Conservation (phyloP, 2,888 invertebrate species). For the Drosophila austrosaltans region DNA sequence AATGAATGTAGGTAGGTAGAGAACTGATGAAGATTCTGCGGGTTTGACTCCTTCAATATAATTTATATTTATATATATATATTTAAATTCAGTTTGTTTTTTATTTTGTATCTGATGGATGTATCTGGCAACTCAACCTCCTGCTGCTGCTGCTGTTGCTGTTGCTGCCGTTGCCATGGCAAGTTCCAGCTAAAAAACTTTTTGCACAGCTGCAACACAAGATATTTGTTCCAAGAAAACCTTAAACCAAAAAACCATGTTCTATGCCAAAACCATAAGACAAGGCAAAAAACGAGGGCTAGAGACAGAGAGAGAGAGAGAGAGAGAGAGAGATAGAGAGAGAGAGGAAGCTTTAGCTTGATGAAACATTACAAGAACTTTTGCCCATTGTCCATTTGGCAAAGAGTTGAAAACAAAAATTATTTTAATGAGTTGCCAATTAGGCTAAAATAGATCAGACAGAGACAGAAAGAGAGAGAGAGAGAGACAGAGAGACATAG, state of each 20-base stretch:
- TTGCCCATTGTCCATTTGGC: constrained; percentile 58
- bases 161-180: constrained; percentile 36
- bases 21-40: not conserved
- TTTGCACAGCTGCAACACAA: constrained; percentile 44
- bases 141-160: constrained; percentile 55
- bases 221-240: constrained; percentile 62
- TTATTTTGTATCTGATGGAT: constrained; percentile 73
- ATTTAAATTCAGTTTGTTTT: constrained; percentile 1
- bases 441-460: constrained; percentile 60
- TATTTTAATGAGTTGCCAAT: constrained; percentile 78
- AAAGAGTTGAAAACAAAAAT: constrained; percentile 52
- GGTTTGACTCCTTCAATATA: constrained; percentile 4
- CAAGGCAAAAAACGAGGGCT: constrained; percentile 35
- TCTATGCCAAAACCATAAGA: constrained; percentile 62
- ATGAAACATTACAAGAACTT: constrained; percentile 6
- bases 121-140: constrained; percentile 58
- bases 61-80: not conserved
- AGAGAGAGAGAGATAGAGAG: not conserved
- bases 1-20: not conserved
- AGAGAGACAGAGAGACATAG: not conserved
- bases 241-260: constrained; percentile 58
- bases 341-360: too few species aligned
- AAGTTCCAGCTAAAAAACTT: constrained; percentile 30
- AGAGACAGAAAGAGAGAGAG: not conserved
- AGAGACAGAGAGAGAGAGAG: not conserved